A percentile compares a stretch with the other conserved stretches of the same genome.
Evolutionary conservation across 2,888 invertebrate genomes (phyloP).

Genomic region (Pyrrhia umbra): DNA sequence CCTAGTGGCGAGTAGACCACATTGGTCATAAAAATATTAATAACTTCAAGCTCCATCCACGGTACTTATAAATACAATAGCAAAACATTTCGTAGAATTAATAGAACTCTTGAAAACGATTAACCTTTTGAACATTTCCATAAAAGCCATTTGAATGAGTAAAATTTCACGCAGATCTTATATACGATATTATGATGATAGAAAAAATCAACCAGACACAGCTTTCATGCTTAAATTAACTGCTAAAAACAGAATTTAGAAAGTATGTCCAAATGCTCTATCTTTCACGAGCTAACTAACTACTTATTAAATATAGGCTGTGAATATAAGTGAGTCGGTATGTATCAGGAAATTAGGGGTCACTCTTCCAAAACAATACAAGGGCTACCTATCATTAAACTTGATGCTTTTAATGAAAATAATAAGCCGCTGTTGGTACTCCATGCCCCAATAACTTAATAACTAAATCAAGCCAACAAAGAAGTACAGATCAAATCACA

Average conservation of each 20-base stretch:
- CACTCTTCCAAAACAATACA: constrained; percentile 8
- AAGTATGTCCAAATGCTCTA: constrained; percentile 31
- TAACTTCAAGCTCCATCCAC: constrained; percentile 10
- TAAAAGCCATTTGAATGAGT: constrained; percentile 79
- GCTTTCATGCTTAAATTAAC: constrained; percentile 38
- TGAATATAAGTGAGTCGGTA: too few species aligned
- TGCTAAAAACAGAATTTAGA: constrained; percentile 41
- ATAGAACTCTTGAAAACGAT: constrained; percentile 46
- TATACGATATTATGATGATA: constrained; percentile 73
- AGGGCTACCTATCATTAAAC: constrained; percentile 28
- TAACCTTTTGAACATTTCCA: constrained; percentile 72
- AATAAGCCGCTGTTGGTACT: background rate
- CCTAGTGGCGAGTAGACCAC: constrained; percentile 25
- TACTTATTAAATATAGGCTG: background rate
- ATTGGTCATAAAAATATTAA: constrained; percentile 24
- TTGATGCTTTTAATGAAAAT: constrained; percentile 15
- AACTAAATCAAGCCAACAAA: constrained; percentile 51
- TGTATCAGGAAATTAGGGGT: too few species aligned
- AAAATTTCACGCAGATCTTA: constrained; percentile 83
- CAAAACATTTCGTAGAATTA: constrained; percentile 25
- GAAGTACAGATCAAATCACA: constrained; percentile 43
- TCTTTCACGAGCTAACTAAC: background rate
- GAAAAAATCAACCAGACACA: constrained; percentile 42
- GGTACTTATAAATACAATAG: constrained; percentile 20
- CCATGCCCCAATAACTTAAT: constrained; percentile 34